phyloP scores from a whole-genome alignment of 2,888 invertebrate genomes.

The Chloromyia formosa region DNA sequence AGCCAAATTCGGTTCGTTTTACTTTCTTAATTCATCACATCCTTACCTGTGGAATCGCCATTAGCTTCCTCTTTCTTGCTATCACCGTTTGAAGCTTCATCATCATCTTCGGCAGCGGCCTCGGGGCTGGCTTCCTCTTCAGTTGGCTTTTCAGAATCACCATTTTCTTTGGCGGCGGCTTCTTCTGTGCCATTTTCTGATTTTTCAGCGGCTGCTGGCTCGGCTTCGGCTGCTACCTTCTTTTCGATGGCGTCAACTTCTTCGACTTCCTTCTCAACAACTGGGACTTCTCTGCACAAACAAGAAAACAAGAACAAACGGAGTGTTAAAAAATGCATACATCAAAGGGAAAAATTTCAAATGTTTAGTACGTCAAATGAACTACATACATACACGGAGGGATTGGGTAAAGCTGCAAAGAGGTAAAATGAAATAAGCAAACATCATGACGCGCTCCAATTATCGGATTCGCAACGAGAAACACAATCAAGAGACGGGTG shows the following conservation, averaged over 20 bases:
- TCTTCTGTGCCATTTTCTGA: constrained; percentile 58
- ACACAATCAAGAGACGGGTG: too few species aligned
- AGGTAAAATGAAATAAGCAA: neutral
- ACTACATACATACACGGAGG: neutral
- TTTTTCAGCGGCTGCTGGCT: constrained; percentile 55
- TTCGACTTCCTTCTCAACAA: constrained; percentile 62
- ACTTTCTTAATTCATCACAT: too few species aligned
- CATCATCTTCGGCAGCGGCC: constrained; percentile 54
- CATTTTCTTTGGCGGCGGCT: constrained; percentile 51
- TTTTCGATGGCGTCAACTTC: constrained; percentile 50
- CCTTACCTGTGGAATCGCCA: constrained; percentile 62
- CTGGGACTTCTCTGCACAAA: constrained; percentile 59
- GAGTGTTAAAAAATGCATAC: neutral
- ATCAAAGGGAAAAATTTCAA: too few species aligned
- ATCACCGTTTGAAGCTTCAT: constrained; percentile 52
- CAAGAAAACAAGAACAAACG: neutral
- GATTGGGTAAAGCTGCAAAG: too few species aligned
- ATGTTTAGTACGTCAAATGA: too few species aligned
- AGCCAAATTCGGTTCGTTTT: too few species aligned
- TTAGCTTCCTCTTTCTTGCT: constrained; percentile 56
- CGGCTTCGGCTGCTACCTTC: constrained; percentile 57
- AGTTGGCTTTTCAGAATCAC: constrained; percentile 52
- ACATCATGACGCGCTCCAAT: neutral
- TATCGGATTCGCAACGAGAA: too few species aligned
- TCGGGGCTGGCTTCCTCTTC: constrained; percentile 49